Evolutionary conservation across 1,140 invertebrate genomes (phyloP).

Genomic region (Ectropis grisescens): DNA sequence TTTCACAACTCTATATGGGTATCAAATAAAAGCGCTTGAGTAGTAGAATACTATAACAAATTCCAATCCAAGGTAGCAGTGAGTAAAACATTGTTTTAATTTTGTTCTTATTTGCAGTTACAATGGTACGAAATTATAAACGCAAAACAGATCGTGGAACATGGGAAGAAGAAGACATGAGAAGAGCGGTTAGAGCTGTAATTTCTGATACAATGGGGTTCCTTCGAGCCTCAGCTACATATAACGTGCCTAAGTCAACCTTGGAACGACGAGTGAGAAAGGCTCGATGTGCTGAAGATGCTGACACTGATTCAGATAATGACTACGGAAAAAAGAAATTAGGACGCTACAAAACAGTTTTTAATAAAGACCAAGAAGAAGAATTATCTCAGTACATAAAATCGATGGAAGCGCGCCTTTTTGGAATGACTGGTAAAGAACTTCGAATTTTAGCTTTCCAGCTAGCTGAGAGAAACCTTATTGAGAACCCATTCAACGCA

Average conservation of each 20-base stretch:
- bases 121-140: slow-evolving; percentile 3
- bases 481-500: slow-evolving; percentile 10
- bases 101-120: slow-evolving; percentile 1
- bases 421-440: slow-evolving; percentile 5
- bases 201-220: slow-evolving; percentile 1
- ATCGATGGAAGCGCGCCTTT: slow-evolving; percentile 1
- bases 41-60: no score
- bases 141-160: slow-evolving; percentile 18
- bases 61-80: no score
- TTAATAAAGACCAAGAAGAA: neutral
- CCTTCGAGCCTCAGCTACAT: slow-evolving; percentile 11
- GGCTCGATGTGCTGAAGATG: slow-evolving; percentile 4
- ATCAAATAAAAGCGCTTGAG: no score
- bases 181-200: slow-evolving; percentile 5
- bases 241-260: slow-evolving; percentile 15
- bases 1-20: no score
- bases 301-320: slow-evolving; percentile 7
- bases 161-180: slow-evolving; percentile 25
- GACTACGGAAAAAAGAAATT: slow-evolving; percentile 7
- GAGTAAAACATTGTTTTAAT: no score
- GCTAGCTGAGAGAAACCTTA: slow-evolving; percentile 2
- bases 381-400: slow-evolving; percentile 1
- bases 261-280: slow-evolving; percentile 15
- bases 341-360: slow-evolving; percentile 7
- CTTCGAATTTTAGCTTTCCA: slow-evolving; percentile 9